Percentiles rank a stretch among this genome's conserved stretches.
Evolutionary conservation across 2,888 invertebrate species (phyloP).

Genomic region (Ophion ellenae): DNA sequence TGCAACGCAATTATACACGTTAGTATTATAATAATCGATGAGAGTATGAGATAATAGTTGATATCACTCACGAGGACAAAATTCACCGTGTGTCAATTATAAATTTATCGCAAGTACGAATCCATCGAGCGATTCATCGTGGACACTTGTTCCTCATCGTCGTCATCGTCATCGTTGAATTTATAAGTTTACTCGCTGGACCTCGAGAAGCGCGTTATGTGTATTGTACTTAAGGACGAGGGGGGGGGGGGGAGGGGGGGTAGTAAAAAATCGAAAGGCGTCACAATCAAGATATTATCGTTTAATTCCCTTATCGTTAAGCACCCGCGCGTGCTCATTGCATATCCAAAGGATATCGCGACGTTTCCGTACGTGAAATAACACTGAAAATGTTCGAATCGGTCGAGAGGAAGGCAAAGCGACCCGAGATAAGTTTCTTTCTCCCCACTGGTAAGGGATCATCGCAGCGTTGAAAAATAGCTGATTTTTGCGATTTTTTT

Average conservation of each 20-base stretch:
- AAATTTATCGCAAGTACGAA: conserved; percentile 36
- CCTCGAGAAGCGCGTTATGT: conserved; percentile 44
- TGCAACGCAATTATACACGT: conserved; percentile 32
- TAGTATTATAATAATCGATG: conserved; percentile 34
- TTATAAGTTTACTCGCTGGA: conserved; percentile 35
- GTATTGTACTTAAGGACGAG: conserved; percentile 56
- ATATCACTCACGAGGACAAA: conserved; percentile 8
- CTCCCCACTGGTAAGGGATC: background rate
- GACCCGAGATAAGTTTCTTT: background rate
- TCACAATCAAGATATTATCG: conserved; percentile 54
- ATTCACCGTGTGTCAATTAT: conserved; percentile 59
- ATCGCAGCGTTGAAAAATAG: too few species aligned
- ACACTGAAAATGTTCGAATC: background rate
- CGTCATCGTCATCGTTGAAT: background rate
- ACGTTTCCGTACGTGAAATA: background rate
- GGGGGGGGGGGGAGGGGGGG: conserved; percentile 19
- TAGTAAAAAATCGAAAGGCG: conserved; percentile 24
- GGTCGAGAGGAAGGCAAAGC: background rate
- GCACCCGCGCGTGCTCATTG: background rate
- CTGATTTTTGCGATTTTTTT: too few species aligned
- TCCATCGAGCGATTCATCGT: conserved; percentile 1
- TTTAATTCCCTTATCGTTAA: conserved; percentile 41
- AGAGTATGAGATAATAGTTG: conserved; percentile 15
- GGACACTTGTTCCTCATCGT: conserved; percentile 17
- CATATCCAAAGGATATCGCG: background rate